These are phyloP conservation scores for Drosophila greeni DNA, from an alignment of 2,888 invertebrate species.

Conservation along the genomic window DNA sequence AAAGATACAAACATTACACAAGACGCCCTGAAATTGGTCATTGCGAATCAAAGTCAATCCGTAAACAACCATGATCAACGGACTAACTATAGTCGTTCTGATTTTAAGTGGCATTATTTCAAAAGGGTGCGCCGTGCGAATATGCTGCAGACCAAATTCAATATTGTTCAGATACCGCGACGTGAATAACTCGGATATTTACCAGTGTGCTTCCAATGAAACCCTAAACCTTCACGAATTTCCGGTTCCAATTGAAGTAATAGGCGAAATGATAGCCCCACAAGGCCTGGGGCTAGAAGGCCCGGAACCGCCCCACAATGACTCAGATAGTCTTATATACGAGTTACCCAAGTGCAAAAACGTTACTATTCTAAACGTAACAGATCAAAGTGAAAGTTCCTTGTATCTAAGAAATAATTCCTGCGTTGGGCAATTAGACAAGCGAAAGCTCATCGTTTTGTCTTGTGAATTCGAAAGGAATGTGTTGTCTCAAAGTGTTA, in stretches of 20 bases:
- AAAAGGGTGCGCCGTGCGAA: slow-evolving; percentile 27
- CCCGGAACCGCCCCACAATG: slow-evolving; percentile 8
- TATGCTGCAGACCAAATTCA: slow-evolving; percentile 46
- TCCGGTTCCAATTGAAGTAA: slow-evolving; percentile 3
- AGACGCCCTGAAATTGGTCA: slow-evolving; percentile 25
- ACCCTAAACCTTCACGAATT: slow-evolving; percentile 16
- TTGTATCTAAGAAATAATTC: slow-evolving; percentile 32
- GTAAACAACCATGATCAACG: slow-evolving; percentile 40
- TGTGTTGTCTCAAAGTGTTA: slow-evolving; percentile 50
- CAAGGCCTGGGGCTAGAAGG: slow-evolving; percentile 21
- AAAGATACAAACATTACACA: slow-evolving; percentile 35
- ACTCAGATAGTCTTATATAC: slow-evolving; percentile 10
- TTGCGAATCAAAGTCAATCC: slow-evolving; percentile 10
- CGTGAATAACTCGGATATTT: slow-evolving; percentile 7
- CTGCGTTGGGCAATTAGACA: slow-evolving; percentile 60
- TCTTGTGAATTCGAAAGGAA: slow-evolving; percentile 52
- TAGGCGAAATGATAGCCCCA: slow-evolving; percentile 25
- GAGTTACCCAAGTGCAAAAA: slow-evolving; percentile 21
- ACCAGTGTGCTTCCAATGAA: slow-evolving; percentile 31
- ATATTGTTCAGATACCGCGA: slow-evolving; percentile 28
- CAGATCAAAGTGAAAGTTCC: slow-evolving; percentile 13
- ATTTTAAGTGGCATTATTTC: slow-evolving; percentile 43
- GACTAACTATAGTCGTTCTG: slow-evolving; percentile 34
- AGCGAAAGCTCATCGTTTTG: slow-evolving; percentile 48
- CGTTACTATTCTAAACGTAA: slow-evolving; percentile 3